Conservation (phyloP, 1,140 invertebrate species). For the Cecropterus lyciades region DNA sequence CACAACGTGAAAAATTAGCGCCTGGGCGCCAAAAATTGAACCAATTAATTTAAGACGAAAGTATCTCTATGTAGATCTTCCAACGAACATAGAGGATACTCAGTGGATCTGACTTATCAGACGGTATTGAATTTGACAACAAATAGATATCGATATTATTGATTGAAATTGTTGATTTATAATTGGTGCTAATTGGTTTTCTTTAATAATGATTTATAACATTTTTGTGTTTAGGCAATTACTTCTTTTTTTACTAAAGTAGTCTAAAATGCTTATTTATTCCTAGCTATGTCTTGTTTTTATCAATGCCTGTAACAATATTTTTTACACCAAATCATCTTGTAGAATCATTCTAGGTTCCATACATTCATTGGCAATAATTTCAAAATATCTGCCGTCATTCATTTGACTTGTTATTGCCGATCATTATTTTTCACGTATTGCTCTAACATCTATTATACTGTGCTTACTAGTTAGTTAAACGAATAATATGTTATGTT, state of each 20-base stretch:
- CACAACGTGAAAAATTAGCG: too few species aligned
- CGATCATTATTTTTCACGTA: neutral
- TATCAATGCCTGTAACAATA: neutral
- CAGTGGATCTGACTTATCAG: too few species aligned
- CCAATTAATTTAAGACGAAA: too few species aligned
- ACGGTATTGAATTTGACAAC: neutral
- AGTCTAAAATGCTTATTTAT: neutral
- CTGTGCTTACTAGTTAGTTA: slow-evolving; percentile 15
- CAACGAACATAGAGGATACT: too few species aligned
- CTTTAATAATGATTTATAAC: neutral
- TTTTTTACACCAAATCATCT: too few species aligned
- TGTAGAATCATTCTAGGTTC: too few species aligned
- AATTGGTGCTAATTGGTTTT: slow-evolving; percentile 5
- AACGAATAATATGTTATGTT: slow-evolving; percentile 7
- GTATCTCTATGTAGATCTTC: too few species aligned
- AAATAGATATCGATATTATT: neutral
- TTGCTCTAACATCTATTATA: neutral
- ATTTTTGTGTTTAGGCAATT: neutral
- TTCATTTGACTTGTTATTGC: neutral
- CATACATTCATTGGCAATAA: neutral
- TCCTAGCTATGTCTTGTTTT: neutral
- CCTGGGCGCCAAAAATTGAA: too few species aligned
- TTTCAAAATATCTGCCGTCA: too few species aligned
- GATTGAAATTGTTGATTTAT: neutral
- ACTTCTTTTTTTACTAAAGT: neutral